Evolutionary conservation across 2,888 invertebrate genomes (phyloP).

Genomic region (Lampropteryx suffumata): DNA sequence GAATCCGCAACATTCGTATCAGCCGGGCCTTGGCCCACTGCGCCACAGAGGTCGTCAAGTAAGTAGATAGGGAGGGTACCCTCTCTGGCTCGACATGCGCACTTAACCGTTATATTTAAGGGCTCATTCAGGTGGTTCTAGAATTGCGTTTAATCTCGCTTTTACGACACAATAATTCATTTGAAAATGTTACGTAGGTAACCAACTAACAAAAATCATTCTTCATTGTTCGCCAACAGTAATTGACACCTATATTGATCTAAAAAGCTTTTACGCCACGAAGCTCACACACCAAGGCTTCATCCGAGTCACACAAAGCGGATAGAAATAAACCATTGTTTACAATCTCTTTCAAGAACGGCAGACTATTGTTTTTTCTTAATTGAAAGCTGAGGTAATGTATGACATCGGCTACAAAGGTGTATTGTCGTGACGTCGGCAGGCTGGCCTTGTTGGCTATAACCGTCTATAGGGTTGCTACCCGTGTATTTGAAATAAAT

Average conservation of each 20-base stretch:
- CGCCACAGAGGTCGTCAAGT: too few relatives aligned
- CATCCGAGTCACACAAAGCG: too few relatives aligned
- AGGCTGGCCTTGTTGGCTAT: conserved; percentile 8
- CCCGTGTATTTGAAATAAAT: neutral
- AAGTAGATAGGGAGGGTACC: too few relatives aligned
- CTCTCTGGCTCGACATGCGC: too few relatives aligned
- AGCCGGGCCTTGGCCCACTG: too few relatives aligned
- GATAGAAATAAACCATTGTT: conserved; percentile 15
- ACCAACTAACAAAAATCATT: neutral
- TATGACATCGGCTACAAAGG: conserved; percentile 35
- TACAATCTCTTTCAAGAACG: conserved; percentile 15
- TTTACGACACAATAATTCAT: too few relatives aligned
- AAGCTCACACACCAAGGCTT: conserved; percentile 5
- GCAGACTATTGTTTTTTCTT: conserved; percentile 28
- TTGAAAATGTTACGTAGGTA: neutral
- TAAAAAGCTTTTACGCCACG: conserved; percentile 12
- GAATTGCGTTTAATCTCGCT: too few relatives aligned
- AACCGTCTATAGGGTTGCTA: conserved; percentile 1
- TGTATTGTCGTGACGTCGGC: conserved; percentile 25
- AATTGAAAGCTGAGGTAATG: conserved; percentile 39
- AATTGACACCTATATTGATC: conserved; percentile 8
- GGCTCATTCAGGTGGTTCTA: too few relatives aligned
- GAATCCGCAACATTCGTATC: too few relatives aligned
- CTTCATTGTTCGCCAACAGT: neutral
- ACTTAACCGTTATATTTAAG: too few relatives aligned